Evolutionary conservation across 2,113 vertebrate species (phyloP), one percentile per base, ranked within the genome.

Genomic region (Percina caprodes): DNA sequence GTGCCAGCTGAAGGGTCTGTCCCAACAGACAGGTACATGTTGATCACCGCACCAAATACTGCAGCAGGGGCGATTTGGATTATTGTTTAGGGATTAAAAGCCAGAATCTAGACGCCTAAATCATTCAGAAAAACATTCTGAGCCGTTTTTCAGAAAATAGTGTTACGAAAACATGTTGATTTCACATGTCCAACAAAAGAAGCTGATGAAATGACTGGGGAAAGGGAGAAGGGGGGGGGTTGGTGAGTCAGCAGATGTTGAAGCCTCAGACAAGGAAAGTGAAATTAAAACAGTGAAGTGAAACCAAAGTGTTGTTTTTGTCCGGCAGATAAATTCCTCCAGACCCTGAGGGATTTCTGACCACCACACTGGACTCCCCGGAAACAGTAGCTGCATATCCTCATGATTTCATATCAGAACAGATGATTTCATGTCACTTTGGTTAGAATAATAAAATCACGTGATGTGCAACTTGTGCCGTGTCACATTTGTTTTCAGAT

Each of bases 1-100:
- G 14, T 70, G 69, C 15, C 69, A 70, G 69, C 52, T 70, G 69
- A 70, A 70, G 52, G 52, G 52, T 52, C 35, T 70, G 52, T 56
- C 69, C 2, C 8, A 70, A 45, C 52, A 70, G 39, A 70, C n/a
- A 56, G 52, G 69, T 56, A 70, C 39, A 42, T 42, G 10, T 42
- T 42, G 39, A 42, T 42, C 39, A 42, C 39, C 0, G 39, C 39
- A 42, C 39, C 39, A 42, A 42, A 42, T 42, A 11, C 39, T 42
- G 39, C 39, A 42, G 7, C 35, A 39, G 35, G 35, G 8, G 8
- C 7, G 1, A 39, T 39, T 35, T 35, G 6, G 35, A 35, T 35
- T 35, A 8, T 7, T 8, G 7, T 35, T 35, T 35, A 35, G 35
- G 35, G 35, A 35, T 8, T 35, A 6, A 35, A 35, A 35, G 6